Conservation (phyloP, 2,113 vertebrate species). For the Pterocles orientalis region DNA sequence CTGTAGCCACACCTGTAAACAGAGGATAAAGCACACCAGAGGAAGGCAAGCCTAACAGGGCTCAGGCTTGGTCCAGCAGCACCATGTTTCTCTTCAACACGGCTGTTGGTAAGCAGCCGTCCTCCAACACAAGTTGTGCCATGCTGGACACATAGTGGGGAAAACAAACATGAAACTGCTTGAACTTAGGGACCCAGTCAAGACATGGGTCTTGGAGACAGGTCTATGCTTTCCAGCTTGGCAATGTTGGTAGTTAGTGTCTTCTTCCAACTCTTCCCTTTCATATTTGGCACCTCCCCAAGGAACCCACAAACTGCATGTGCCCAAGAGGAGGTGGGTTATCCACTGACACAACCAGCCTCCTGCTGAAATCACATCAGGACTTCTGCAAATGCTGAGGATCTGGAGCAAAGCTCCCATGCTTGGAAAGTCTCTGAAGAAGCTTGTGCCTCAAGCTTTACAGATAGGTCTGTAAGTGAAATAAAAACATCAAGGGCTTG, state of each 20-base stretch:
- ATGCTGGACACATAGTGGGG: neutral
- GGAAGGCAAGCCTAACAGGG: neutral
- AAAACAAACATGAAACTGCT: neutral
- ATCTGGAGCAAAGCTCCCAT: neutral
- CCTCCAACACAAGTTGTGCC: fast-evolving
- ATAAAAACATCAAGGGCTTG: neutral
- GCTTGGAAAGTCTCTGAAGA: neutral
- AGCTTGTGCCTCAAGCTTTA: neutral
- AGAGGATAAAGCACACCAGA: neutral
- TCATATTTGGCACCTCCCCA: neutral
- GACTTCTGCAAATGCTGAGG: neutral
- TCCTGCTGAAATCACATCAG: neutral
- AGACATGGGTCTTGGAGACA: neutral
- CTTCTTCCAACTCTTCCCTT: neutral
- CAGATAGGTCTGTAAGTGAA: neutral
- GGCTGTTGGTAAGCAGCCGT: neutral
- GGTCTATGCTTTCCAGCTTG: neutral
- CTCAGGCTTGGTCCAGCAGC: neutral
- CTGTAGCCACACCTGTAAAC: neutral
- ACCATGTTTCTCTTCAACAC: neutral
- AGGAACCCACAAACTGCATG: neutral
- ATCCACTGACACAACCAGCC: neutral
- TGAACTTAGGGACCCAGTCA: neutral
- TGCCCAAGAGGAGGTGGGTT: neutral
- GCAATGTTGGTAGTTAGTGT: neutral